These are phyloP conservation scores for Drepana arcuata DNA, from an alignment of 1,140 invertebrate species.

Conservation along the genomic window DNA sequence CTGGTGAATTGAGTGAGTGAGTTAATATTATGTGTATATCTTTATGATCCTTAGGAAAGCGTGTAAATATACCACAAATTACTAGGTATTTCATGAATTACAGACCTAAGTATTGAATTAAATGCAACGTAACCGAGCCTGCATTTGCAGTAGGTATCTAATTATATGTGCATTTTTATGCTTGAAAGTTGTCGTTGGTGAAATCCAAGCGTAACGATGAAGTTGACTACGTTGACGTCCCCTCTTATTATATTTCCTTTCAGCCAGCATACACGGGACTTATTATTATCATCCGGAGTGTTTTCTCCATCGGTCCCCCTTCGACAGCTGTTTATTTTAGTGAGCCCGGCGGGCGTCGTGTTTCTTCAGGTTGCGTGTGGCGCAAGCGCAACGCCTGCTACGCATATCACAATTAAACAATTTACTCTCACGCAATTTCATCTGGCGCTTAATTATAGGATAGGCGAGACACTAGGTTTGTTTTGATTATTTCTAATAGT, in stretches of 20 bases:
- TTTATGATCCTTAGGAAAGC: too few species aligned
- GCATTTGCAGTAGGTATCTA: too few species aligned
- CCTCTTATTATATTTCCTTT: constrained; percentile 22
- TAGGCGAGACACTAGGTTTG: constrained; percentile 15
- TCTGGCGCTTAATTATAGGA: constrained; percentile 35
- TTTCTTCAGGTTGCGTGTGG: constrained; percentile 34
- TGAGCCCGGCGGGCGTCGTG: constrained; percentile 22
- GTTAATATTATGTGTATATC: too few species aligned
- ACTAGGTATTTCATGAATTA: too few species aligned
- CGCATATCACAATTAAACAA: constrained; percentile 44
- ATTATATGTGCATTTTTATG: too few species aligned
- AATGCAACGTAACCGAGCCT: too few species aligned
- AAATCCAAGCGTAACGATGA: too few species aligned
- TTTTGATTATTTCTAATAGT: constrained; percentile 25
- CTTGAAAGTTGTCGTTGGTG: too few species aligned
- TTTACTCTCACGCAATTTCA: constrained; percentile 48
- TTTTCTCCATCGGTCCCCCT: constrained; percentile 18
- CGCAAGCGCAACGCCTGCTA: constrained; percentile 24
- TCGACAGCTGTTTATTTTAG: constrained; percentile 46
- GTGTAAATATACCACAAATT: too few species aligned
- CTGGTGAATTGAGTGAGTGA: too few species aligned
- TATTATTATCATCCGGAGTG: constrained; percentile 31
- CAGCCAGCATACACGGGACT: constrained; percentile 9
- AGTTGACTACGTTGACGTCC: too few species aligned
- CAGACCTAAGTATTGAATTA: too few species aligned